Evolutionary conservation across 35 echinoderm and acorn worm genomes (phyloP), one percentile per base, ranked within the genome.

Genomic region (Lytechinus pictus): DNA sequence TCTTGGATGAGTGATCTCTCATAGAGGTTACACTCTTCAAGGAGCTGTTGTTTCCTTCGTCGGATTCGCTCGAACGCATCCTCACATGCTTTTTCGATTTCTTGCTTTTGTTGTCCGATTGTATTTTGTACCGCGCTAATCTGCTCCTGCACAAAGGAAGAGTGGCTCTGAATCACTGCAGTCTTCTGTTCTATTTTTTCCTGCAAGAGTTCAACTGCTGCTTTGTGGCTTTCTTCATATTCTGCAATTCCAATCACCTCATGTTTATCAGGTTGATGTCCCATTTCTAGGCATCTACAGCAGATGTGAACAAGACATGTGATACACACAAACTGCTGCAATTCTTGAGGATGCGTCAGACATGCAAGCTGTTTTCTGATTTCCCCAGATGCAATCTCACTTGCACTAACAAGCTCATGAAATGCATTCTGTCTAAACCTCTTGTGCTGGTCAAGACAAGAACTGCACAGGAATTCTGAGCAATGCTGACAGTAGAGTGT

Each of bases 401-500:
- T 44, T 12, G 52, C 28, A 54, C 29, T 52, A 90, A 90, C 88
- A 4, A 90, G 13, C 52, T 90, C 52, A 44, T 90, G 88, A 1
- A 14, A 12, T 28, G 24, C 88, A 52, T 90, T 24, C 52, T 90
- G 9, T 12, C 52, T 52, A 13, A 90, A 54, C 28, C 27, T 90
- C 13, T 52, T 90, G 88, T 90, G 88, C 27, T 44, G 28, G 10
- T 44, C 28, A 29, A 90, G 88, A 90, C 88, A 90, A 44, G 29
- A 52, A 12, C 13, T 12, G 27, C 88, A 90, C 1, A 90, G 0
- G 10, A 54, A 54, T 54, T 52, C 52, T 12, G 88, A 12, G 9
- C 88, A 90, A 90, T 90, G 28, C 28, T 90, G 88, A 33, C 88
- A 90, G 88, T 90, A 90, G 88, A 90, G 14, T 10, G 28, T 54